Evolutionary conservation across 1,140 invertebrate genomes (phyloP).

Genomic region (Leptinotarsa undecemlineata): DNA sequence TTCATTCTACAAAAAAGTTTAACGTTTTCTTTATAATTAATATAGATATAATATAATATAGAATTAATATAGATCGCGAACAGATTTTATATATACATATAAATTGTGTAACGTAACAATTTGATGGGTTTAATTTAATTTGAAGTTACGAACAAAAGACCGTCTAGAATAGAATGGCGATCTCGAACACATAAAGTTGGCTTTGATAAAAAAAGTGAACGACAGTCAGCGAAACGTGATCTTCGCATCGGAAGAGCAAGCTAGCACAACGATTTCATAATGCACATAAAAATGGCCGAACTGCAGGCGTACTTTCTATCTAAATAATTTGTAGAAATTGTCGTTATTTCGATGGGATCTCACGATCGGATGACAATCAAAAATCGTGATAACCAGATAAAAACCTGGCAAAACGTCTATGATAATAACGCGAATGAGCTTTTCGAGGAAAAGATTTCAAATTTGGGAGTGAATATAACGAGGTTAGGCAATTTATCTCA

Average conservation of each 20-base stretch:
- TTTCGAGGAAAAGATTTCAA: not conserved
- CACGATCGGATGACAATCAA: not conserved
- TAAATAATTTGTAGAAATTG: conserved; percentile 16
- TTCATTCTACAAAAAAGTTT: too few species aligned
- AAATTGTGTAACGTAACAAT: too few species aligned
- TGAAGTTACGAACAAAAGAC: not conserved
- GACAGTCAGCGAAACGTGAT: not conserved
- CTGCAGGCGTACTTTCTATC: conserved; percentile 17
- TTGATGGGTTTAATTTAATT: not conserved
- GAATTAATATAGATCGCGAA: too few species aligned
- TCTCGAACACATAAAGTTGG: not conserved
- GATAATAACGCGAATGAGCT: not conserved
- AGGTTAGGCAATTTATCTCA: not conserved
- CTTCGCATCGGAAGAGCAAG: not conserved
- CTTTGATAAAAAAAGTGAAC: not conserved
- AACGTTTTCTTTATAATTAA: too few species aligned
- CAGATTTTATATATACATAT: too few species aligned
- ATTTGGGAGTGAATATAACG: not conserved
- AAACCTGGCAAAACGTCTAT: not conserved
- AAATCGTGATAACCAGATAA: not conserved
- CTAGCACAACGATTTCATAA: not conserved
- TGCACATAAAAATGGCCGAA: conserved; percentile 1
- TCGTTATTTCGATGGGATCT: conserved; percentile 1
- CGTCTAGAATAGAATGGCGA: not conserved
- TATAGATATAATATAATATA: too few species aligned